Evolutionary conservation across 37 sponge, comb jelly and placozoan genomes (phyloP).

Genomic region (Ephydatia muelleri): DNA sequence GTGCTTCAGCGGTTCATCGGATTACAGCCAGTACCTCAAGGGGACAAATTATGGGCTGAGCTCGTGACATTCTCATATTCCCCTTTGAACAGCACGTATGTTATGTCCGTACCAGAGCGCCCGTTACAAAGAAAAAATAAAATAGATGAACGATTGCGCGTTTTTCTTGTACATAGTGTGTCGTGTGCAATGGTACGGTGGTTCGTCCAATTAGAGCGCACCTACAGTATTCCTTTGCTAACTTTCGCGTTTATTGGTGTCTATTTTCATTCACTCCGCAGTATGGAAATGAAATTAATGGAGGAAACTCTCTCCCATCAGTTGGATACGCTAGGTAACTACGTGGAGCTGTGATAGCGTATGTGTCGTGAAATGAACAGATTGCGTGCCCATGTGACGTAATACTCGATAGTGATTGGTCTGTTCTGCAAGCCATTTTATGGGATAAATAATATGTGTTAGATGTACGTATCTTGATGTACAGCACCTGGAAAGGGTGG

Average conservation of each 20-base stretch:
- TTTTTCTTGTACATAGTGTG: background rate
- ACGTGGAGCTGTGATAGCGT: too few relatives aligned
- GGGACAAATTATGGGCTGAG: conserved; percentile 73
- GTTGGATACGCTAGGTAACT: conserved; percentile 54
- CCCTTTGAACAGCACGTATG: conserved; percentile 40
- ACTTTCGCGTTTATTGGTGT: background rate
- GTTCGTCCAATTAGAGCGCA: background rate
- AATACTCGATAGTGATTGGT: too few relatives aligned
- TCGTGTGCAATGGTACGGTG: background rate
- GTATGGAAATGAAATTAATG: conserved; percentile 43
- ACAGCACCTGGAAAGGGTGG: too few relatives aligned
- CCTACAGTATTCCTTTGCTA: too few relatives aligned
- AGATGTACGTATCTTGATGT: too few relatives aligned
- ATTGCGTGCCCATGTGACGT: too few relatives aligned
- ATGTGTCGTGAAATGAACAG: too few relatives aligned
- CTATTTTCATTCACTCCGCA: conserved; percentile 2
- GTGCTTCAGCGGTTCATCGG: conserved; percentile 61
- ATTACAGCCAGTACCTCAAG: conserved; percentile 15
- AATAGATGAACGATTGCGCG: background rate
- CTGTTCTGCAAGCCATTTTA: too few relatives aligned
- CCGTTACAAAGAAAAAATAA: background rate
- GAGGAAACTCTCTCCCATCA: conserved; percentile 54
- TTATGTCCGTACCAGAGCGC: background rate
- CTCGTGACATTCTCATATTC: conserved; percentile 65
- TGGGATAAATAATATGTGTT: too few relatives aligned